A percentile compares a stretch with the other conserved stretches of the same genome.
Evolutionary conservation across 2,888 invertebrate species (phyloP).

Genomic region (Stenodema calcarata): DNA sequence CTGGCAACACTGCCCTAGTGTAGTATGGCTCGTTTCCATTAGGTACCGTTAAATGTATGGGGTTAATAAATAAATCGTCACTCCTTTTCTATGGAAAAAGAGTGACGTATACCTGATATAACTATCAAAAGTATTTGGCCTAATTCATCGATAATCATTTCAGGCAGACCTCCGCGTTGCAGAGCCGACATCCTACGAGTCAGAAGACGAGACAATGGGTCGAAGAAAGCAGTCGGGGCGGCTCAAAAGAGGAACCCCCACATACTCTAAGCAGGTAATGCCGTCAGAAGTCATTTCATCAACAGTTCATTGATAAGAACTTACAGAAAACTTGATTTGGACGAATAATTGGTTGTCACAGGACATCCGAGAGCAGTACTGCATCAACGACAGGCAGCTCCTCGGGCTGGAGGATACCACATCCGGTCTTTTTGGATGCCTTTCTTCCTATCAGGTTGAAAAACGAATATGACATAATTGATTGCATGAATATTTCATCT

Average conservation of each 20-base stretch:
- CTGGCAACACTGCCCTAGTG: no score
- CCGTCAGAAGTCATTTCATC: no score
- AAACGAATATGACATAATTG: no score
- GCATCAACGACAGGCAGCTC: constrained; percentile 88
- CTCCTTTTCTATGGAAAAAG: no score
- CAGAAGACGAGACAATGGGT: constrained; percentile 64
- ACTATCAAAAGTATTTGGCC: no score
- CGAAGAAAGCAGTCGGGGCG: constrained; percentile 60
- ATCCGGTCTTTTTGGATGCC: constrained; percentile 82
- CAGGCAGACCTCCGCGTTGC: constrained; percentile 76
- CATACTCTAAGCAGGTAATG: constrained; percentile 77
- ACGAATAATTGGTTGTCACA: background rate
- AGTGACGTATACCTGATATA: no score
- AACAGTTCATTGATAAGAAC: no score
- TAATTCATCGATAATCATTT: background rate
- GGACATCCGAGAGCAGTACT: constrained; percentile 92
- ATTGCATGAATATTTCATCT: no score
- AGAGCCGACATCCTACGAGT: constrained; percentile 75
- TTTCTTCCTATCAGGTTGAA: constrained; percentile 66
- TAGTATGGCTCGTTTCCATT: no score
- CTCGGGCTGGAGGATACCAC: constrained; percentile 74
- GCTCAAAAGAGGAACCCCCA: constrained; percentile 63
- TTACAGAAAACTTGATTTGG: background rate
- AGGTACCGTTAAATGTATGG: no score
- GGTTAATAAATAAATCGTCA: no score